These are phyloP conservation scores for Holothuria glaberrima DNA, from an alignment of 35 echinoderm and acorn worm genomes.

Conservation along the genomic window DNA sequence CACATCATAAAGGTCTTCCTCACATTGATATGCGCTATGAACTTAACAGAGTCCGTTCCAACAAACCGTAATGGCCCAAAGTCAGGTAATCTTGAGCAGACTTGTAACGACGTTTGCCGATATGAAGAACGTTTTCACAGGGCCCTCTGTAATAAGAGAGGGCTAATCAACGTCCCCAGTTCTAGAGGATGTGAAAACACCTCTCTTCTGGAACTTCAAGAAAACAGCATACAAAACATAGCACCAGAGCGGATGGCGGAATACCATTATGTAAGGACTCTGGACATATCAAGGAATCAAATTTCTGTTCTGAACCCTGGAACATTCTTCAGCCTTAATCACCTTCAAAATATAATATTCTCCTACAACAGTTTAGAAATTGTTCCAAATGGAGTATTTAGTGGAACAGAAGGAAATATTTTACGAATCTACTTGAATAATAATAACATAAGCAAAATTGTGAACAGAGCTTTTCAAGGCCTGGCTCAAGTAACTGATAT, in stretches of 20 bases:
- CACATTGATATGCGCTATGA: too few relatives aligned
- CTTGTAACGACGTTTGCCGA: neutral
- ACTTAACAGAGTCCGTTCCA: too few relatives aligned
- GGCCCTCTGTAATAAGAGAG: neutral
- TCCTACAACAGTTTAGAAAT: neutral
- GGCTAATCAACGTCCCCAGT: neutral
- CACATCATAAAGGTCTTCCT: too few relatives aligned
- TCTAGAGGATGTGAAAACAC: neutral
- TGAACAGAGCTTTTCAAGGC: neutral
- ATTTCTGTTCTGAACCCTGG: neutral
- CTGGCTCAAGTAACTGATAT: neutral
- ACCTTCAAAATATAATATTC: neutral
- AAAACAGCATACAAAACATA: neutral
- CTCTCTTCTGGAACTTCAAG: neutral
- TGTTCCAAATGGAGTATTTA: neutral
- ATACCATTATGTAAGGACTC: neutral
- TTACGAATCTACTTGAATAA: constrained; percentile 10
- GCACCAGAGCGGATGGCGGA: neutral
- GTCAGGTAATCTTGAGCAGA: neutral
- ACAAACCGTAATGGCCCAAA: too few relatives aligned
- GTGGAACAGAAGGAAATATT: neutral
- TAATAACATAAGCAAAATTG: neutral
- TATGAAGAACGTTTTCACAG: neutral
- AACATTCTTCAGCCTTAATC: neutral
- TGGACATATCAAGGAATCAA: constrained; percentile 1